Percentiles rank a stretch among this genome's conserved stretches.
Evolutionary conservation across 2,113 vertebrate species (phyloP).

Genomic region (Glaucidium brasilianum): DNA sequence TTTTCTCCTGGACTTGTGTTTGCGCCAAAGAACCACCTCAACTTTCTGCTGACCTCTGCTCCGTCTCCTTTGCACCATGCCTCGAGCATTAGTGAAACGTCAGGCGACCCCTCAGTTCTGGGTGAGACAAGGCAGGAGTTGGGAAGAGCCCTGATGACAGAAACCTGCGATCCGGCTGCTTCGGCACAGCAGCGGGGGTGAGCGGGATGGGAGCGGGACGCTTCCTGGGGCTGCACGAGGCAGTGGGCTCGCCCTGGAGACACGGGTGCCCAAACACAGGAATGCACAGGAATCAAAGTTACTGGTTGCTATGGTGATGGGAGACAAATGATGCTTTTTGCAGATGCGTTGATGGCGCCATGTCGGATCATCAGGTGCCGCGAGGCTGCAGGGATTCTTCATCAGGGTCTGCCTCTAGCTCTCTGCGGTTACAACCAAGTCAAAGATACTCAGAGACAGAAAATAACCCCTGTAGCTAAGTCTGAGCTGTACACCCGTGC

Average conservation of each 20-base stretch:
- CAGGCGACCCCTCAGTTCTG: neutral
- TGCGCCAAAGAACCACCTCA: neutral
- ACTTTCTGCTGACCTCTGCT: neutral
- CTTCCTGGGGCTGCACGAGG: neutral
- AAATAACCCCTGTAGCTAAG: neutral
- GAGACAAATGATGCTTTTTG: constrained; percentile 7
- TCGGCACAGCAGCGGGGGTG: neutral
- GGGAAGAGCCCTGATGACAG: neutral
- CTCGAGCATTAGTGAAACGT: neutral
- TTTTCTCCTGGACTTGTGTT: neutral
- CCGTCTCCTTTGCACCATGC: fast-evolving
- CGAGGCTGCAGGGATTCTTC: neutral
- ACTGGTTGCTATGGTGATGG: constrained; percentile 32
- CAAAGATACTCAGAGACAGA: neutral
- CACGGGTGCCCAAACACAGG: neutral
- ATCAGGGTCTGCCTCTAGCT: neutral
- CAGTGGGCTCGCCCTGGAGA: neutral
- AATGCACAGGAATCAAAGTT: neutral
- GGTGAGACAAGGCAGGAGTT: neutral
- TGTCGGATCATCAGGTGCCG: neutral
- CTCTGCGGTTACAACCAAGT: neutral
- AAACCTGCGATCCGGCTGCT: neutral
- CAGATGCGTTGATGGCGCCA: neutral
- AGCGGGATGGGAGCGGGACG: neutral
- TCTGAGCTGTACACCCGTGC: too few relatives aligned